Conservation (phyloP, 2,113 vertebrate species). For the Sturnira hondurensis region DNA sequence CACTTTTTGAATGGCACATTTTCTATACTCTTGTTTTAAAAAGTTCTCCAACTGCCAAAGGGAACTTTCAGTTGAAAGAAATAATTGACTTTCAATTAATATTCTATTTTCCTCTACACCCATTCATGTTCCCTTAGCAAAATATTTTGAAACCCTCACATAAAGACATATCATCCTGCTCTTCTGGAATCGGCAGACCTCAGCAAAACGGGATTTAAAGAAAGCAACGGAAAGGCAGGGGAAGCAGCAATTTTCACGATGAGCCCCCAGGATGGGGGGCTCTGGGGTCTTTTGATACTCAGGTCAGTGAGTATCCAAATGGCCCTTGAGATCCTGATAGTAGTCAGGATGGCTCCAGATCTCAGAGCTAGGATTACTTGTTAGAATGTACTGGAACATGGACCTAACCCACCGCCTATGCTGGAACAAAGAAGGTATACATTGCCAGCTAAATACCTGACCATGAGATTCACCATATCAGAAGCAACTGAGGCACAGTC, state of each 20-base stretch:
- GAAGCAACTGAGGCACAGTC: no score
- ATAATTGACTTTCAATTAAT: not conserved
- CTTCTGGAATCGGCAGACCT: not conserved
- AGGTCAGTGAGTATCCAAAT: rapidly evolving
- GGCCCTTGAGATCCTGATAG: not conserved
- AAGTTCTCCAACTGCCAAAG: not conserved
- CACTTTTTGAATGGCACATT: not conserved
- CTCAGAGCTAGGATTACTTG: not conserved
- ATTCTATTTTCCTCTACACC: not conserved
- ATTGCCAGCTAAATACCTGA: no score
- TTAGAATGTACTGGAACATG: no score
- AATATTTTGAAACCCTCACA: not conserved
- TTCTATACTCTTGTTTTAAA: not conserved
- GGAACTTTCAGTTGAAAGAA: not conserved
- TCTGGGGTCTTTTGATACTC: rapidly evolving
- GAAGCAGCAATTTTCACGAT: not conserved
- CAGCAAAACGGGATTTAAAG: not conserved
- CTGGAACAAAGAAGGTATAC: no score
- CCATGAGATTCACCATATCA: no score
- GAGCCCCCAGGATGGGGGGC: rapidly evolving
- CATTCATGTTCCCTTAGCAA: not conserved
- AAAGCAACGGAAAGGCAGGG: not conserved
- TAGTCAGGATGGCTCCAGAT: no score
- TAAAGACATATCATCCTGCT: not conserved
- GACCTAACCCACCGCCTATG: no score